phyloP scores from a whole-genome alignment of 2,888 invertebrate genomes.

The Conops quadrifasciatus region DNA sequence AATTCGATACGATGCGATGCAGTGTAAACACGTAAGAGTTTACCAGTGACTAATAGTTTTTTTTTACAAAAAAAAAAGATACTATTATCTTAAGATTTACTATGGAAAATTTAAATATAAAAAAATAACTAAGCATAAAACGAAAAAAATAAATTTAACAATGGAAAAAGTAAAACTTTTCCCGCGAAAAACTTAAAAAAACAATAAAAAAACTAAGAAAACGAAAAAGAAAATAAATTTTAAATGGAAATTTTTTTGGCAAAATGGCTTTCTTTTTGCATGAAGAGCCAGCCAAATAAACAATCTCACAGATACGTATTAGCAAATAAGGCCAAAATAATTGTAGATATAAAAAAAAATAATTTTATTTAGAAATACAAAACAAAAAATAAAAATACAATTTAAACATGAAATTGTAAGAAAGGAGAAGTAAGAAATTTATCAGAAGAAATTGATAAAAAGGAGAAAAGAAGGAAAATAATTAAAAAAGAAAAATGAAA shows the following conservation, averaged over 20 bases:
- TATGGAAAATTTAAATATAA: slow-evolving; percentile 39
- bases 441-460: slow-evolving; percentile 24
- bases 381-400: slow-evolving; percentile 42
- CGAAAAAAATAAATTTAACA: slow-evolving; percentile 29
- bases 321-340: slow-evolving; percentile 61
- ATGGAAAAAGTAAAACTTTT: too few relatives aligned
- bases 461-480: not conserved
- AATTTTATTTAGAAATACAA: slow-evolving; percentile 36
- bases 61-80: slow-evolving; percentile 29
- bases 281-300: slow-evolving; percentile 46
- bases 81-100: slow-evolving; percentile 36
- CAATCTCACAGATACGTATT: slow-evolving; percentile 64
- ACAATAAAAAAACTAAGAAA: slow-evolving; percentile 19
- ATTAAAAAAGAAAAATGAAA: not conserved
- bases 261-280: slow-evolving; percentile 29
- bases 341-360: slow-evolving; percentile 47
- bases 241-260: not conserved
- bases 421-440: slow-evolving; percentile 42
- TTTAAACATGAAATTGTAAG: slow-evolving; percentile 42
- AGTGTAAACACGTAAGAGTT: slow-evolving; percentile 45
- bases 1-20: slow-evolving; percentile 40
- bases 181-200: slow-evolving; percentile 23
- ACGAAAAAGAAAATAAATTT: not conserved
- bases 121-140: slow-evolving; percentile 33
- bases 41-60: slow-evolving; percentile 59